phyloP scores from a whole-genome alignment of 92 coral and sea anemone species.

The Palythoa heliodiscus region DNA sequence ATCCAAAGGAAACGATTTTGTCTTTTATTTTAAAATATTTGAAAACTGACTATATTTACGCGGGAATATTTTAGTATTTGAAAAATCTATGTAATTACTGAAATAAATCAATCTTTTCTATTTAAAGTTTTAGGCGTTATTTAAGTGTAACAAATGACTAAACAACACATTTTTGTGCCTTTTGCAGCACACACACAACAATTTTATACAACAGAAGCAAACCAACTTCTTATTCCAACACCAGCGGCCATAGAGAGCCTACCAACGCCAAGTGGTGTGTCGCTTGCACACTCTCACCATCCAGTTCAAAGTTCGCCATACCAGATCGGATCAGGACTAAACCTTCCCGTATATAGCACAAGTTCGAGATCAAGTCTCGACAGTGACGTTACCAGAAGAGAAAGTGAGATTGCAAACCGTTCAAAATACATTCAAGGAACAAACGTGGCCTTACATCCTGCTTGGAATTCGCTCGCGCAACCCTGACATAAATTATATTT shows the following conservation, averaged over 20 bases:
- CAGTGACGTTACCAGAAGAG: constrained; percentile 47
- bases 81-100: no score
- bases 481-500: constrained; percentile 32
- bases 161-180: not conserved
- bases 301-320: constrained; percentile 58
- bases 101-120: not conserved
- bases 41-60: no score
- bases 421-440: constrained; percentile 74
- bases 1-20: no score
- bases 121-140: not conserved
- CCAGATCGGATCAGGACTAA: constrained; percentile 60
- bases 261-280: constrained; percentile 54
- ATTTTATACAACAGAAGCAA: constrained; percentile 73
- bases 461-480: constrained; percentile 75
- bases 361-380: constrained; percentile 60
- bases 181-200: constrained; percentile 68
- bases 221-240: constrained; percentile 69
- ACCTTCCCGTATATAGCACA: constrained; percentile 57
- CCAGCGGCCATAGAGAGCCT: constrained; percentile 73
- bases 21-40: not conserved
- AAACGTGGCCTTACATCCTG: constrained; percentile 68
- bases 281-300: constrained; percentile 71
- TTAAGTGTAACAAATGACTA: constrained; percentile 7
- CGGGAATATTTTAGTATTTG: no score
- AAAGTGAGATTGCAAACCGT: constrained; percentile 57